These are phyloP conservation scores for Acipenser ruthenus DNA, from an alignment of 2,797 vertebrate genomes.

Conservation along the genomic window DNA sequence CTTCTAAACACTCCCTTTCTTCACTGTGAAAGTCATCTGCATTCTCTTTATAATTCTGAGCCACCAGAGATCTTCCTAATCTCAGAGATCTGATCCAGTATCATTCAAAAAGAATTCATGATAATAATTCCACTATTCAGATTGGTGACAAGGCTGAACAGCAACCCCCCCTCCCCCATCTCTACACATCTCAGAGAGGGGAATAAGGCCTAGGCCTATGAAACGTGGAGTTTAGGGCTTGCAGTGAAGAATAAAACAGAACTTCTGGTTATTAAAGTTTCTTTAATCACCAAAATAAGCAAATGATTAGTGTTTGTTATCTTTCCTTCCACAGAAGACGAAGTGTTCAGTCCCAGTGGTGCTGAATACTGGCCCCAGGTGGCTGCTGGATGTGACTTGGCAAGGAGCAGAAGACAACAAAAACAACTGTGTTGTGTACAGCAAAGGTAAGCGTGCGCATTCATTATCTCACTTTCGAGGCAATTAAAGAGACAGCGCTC, in stretches of 20 bases:
- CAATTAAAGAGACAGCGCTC: conserved; percentile 2
- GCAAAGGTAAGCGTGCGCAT: conserved; percentile 87
- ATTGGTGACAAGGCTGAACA: conserved; percentile 36
- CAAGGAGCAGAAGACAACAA: conserved; percentile 98
- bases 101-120: conserved; percentile 63
- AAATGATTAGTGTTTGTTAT: conserved; percentile 88
- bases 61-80: conserved; percentile 73
- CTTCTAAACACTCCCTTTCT: conserved; percentile 69
- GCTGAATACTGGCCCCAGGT: conserved; percentile 93
- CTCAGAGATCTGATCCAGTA: conserved; percentile 79
- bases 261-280: conserved; percentile 73
- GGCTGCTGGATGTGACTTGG: conserved; percentile 98
- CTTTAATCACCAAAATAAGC: conserved; percentile 78
- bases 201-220: conserved; percentile 52
- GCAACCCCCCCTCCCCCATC: not conserved
- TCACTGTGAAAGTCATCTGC: conserved; percentile 77
- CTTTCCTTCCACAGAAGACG: conserved; percentile 87
- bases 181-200: conserved; percentile 20
- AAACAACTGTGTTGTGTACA: conserved; percentile 99
- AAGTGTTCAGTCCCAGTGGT: conserved; percentile 92
- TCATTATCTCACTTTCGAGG: conserved; percentile 48
- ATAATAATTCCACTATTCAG: conserved; percentile 68
- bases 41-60: conserved; percentile 73
- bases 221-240: conserved; percentile 62
- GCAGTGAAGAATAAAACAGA: conserved; percentile 63